A percentile compares a stretch with the other conserved stretches of the same genome.
Conservation (phyloP, 2,113 vertebrate species). For the Amazona guildingii region DNA sequence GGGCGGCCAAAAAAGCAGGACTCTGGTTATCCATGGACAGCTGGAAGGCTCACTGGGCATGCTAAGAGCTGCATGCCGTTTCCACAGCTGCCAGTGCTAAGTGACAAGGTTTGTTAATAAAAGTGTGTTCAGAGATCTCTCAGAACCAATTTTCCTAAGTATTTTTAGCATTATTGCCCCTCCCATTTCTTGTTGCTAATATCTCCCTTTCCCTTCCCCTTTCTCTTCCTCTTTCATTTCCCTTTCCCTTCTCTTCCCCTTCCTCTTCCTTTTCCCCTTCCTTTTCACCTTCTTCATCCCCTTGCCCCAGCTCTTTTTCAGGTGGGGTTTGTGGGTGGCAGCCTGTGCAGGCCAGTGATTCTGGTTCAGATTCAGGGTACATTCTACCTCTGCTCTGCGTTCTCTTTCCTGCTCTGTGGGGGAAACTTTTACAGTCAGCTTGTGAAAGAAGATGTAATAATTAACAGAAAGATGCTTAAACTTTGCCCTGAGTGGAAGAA, state of each 20-base stretch:
- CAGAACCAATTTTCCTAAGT: background rate
- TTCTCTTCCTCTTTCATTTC: background rate
- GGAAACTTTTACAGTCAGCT: background rate
- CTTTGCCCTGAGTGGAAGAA: background rate
- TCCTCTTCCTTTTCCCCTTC: background rate
- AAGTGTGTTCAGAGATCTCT: background rate
- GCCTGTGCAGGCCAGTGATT: background rate
- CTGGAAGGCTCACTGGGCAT: accelerated
- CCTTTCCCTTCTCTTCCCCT: background rate
- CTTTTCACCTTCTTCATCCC: background rate
- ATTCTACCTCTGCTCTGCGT: accelerated
- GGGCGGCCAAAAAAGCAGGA: background rate
- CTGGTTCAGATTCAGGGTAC: background rate
- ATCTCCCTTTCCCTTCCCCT: background rate
- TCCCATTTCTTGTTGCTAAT: background rate
- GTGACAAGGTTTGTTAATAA: background rate
- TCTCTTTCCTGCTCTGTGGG: background rate
- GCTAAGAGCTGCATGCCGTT: accelerated
- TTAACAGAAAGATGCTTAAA: background rate
- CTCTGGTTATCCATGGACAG: background rate
- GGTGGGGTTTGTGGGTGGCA: background rate
- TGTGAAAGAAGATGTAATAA: background rate
- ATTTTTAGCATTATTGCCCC: background rate
- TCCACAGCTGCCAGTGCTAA: background rate
- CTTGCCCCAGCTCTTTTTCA: background rate